Base-by-base conservation (phyloP, 2,888 invertebrate species). In the Epirrhoe alternata region DNA sequence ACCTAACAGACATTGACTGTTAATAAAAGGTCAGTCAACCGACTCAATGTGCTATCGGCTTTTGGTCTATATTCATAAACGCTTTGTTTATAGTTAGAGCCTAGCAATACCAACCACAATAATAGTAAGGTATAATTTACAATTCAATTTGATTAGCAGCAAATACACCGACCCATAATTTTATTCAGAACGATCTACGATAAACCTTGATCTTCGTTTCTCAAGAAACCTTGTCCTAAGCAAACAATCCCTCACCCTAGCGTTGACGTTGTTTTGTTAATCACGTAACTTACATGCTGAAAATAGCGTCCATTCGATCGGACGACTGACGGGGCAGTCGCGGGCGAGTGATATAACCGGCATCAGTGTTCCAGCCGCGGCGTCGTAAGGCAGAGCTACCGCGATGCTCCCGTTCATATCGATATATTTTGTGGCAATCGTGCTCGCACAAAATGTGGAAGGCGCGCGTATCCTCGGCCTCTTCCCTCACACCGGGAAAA, bases 401-500 rank as follows among this genome's bases (percentile, higher is more conserved):
- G 82, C 83, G 66, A 90, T 89, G 91, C 84, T 86, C 70, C 69
- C 79, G 57, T 69, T 75, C 57, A 62, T 80, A 66, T 71, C 76
- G 31, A 57, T 81, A 64, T 66, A 77, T 66, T 71, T 82, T 68
- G 77, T 79, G 52, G 77, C 77, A 58, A 63, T 85, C 58, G 75
- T 84, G 70, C 72, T 85, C 58, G 70, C 76, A 24, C 74, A 81
- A 69, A 62, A 86, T 80, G 86, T 74, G 3, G 69, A 80, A 66
- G 69, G 89, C 60, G 93, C 90, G 56, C 93, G 94, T 52, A 93
- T 95, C 59, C 88, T 96, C 52, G 95, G 94, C 3, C 81, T 95
- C 0, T 95, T 95, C 75, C 94, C 94, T 0, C 94, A 95, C 75
- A 90, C 93, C 0, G 95, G 95, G 0, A 94, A 93, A 67, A 96